Base-by-base conservation (phyloP, 2,888 invertebrate species). In the Athalia cordata region DNA sequence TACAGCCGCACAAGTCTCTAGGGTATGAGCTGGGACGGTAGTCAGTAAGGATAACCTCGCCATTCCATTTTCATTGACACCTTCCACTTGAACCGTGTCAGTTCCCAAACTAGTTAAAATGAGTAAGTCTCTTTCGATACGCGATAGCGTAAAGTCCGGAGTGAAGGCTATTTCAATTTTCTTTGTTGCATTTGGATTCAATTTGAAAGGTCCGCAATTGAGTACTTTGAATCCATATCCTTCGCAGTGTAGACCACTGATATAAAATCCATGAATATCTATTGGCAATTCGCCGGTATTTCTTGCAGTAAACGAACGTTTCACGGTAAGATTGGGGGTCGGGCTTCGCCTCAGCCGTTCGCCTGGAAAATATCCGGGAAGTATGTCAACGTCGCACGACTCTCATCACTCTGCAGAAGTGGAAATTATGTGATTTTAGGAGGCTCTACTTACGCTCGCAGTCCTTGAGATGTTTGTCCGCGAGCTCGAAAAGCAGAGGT, bases 271-370 rank as follows among this genome's bases (percentile, higher is more conserved):
- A 81, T 93, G 92, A 81, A 98, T 93, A 82, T 93, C 93, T 85
- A 99, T 94, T n/a, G 96, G 94, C 82, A 98, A 93, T 87, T 95
- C 95, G 1, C 99, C 99, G n/a, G 95, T 95, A 91, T 99, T 99
- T 83, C 95, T 93, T 43, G 96, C 95, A 8, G 94, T 93, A 89
- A 98, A 98, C 64, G 95, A 93, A 79, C 97, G 93, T 84, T 95
- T 95, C 15, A 96, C 95, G 8, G 94, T 94, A 75, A 96, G 91
- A 89, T 94, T 93, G 3, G 95, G 94, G 76, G 92, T 89, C 45
- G 92, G 85, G 83, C 89, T 88, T 84, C 89, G 84, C 80, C 89
- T 90, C 8, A 79, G 81, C 77, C 84, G 81, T 15, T 84, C 83
- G 70, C 81, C 84, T 85, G 80, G 66, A 83, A 13, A 78, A 43